Conservation (phyloP, 2,113 vertebrate species). For the Theropithecus gelada region DNA sequence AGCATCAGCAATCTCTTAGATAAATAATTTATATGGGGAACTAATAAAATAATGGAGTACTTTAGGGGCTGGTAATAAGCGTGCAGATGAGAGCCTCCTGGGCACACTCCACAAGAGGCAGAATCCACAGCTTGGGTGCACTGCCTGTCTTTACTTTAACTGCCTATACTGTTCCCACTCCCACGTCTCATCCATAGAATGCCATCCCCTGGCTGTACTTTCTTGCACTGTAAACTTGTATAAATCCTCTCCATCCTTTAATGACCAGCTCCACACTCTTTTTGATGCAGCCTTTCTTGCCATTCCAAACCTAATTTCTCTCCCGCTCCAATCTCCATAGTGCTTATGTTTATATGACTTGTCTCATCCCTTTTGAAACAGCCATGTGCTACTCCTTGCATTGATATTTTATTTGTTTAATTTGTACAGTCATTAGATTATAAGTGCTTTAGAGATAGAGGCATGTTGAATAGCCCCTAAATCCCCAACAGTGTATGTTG, state of each 20-base stretch:
- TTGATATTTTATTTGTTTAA: not conserved
- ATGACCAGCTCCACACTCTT: not conserved
- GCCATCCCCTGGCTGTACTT: not conserved
- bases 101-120: not conserved
- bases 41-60: conserved; percentile 73
- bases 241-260: not conserved
- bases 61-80: conserved; percentile 50
- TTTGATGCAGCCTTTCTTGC: not conserved
- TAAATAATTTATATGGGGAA: conserved; percentile 77
- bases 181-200: accelerated
- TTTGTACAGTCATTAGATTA: not conserved
- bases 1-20: conserved; percentile 58
- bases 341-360: not conserved
- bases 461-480: not conserved
- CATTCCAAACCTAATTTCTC: not conserved
- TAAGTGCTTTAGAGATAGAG: not conserved
- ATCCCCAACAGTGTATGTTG: not conserved
- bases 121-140: not conserved
- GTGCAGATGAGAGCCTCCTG: not conserved
- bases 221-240: not conserved
- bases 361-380: not conserved
- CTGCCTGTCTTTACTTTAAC: not conserved
- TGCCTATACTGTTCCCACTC: not conserved
- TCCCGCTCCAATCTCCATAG: not conserved
- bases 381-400: not conserved